phyloP scores from a whole-genome alignment of 2,113 vertebrate genomes.

The Bufo gargarizans region DNA sequence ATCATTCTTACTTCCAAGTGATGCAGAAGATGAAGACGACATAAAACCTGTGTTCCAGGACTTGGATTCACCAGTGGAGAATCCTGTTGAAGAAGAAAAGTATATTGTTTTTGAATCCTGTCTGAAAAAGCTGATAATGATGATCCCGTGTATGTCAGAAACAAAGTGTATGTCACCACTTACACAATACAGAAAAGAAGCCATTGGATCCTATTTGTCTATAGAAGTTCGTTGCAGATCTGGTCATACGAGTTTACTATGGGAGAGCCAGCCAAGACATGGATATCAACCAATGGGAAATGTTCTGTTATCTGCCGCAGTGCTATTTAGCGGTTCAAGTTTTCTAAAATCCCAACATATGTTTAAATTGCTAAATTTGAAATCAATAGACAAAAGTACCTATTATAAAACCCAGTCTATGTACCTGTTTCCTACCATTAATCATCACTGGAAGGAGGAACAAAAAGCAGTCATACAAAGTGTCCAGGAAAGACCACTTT shows the following conservation, averaged over 20 bases:
- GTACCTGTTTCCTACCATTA: not conserved
- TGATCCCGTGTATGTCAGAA: not conserved
- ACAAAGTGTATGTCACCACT: slow-evolving; percentile 4
- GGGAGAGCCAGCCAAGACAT: slow-evolving; percentile 32
- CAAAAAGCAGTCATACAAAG: not conserved
- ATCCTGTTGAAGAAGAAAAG: slow-evolving; percentile 3
- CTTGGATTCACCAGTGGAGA: not conserved
- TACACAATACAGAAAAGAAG: slow-evolving; percentile 5
- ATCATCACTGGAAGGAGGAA: slow-evolving; percentile 8
- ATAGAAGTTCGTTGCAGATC: not conserved
- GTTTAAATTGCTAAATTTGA: not conserved
- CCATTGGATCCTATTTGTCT: not conserved
- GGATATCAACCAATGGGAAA: not conserved
- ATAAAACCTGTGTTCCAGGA: not conserved
- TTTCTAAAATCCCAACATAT: slow-evolving; percentile 9
- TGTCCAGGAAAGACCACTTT: not conserved
- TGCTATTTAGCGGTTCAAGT: not conserved
- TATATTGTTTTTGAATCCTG: slow-evolving; percentile 6
- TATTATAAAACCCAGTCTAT: not conserved
- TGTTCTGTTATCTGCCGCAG: not conserved
- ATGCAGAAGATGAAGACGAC: not conserved
- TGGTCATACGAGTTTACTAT: slow-evolving; percentile 4
- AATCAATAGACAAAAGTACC: not conserved
- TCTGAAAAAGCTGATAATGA: slow-evolving; percentile 5
- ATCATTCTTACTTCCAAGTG: not conserved